Evolutionary conservation across 35 echinoderm and acorn worm species (phyloP).

Genomic region (Anneissia japonica): DNA sequence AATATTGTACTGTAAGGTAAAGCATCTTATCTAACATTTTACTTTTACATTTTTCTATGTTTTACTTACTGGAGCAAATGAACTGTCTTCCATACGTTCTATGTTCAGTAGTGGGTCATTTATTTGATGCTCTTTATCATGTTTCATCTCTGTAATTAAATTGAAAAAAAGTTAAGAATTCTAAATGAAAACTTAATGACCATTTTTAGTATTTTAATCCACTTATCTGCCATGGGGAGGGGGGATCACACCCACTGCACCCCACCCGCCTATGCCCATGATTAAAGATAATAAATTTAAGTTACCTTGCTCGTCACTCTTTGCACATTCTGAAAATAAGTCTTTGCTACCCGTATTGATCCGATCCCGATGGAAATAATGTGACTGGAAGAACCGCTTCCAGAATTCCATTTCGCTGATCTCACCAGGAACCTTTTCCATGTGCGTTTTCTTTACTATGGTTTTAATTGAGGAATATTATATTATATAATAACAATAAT

Average conservation of each 20-base stretch:
- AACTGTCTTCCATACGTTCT: conserved; percentile 58
- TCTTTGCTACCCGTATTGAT: conserved; percentile 80
- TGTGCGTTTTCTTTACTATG: conserved; percentile 92
- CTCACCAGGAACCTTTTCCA: conserved; percentile 88
- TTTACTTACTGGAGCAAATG: conserved; percentile 61
- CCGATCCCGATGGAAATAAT: conserved; percentile 94
- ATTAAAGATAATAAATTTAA: background rate
- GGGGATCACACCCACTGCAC: background rate
- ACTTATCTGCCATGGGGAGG: background rate
- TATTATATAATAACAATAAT: too few relatives aligned
- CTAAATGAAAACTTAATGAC: background rate
- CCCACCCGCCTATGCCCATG: background rate
- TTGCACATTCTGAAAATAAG: conserved; percentile 93
- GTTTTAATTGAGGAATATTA: too few relatives aligned
- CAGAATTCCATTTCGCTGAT: conserved; percentile 96
- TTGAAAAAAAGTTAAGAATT: background rate
- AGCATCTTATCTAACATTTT: too few relatives aligned
- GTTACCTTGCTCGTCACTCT: conserved; percentile 81
- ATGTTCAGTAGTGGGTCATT: conserved; percentile 76
- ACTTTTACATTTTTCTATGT: too few relatives aligned
- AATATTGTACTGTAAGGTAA: too few relatives aligned
- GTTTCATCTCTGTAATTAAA: conserved; percentile 56
- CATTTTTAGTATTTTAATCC: background rate
- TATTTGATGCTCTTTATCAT: conserved; percentile 36
- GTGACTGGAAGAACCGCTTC: conserved; percentile 94